Conservation (phyloP, 1,140 invertebrate species). For the Arion vulgaris region DNA sequence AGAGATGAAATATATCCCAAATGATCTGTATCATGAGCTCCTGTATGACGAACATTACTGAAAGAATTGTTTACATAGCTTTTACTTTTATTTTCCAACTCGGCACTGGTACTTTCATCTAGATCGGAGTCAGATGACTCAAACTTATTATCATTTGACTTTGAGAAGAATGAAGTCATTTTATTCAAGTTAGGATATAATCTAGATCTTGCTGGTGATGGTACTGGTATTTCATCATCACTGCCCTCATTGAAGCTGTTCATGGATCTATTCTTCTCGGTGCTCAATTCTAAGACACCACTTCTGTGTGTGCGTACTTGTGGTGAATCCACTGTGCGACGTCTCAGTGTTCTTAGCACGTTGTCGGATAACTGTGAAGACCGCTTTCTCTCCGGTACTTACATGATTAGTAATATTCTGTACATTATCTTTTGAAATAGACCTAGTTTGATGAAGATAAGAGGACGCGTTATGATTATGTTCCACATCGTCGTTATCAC, state of each 20-base stretch:
- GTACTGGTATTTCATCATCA: conserved; percentile 24
- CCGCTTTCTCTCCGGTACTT: neutral
- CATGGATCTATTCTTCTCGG: neutral
- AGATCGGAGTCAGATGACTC: conserved; percentile 63
- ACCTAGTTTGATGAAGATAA: neutral
- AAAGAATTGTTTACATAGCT: conserved; percentile 60
- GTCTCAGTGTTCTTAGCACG: conserved; percentile 29
- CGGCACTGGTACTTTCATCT: conserved; percentile 57
- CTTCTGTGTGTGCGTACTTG: neutral
- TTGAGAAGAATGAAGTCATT: conserved; percentile 12
- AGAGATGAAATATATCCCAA: neutral
- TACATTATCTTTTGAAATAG: neutral
- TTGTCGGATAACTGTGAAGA: conserved; percentile 7
- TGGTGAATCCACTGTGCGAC: conserved; percentile 28
- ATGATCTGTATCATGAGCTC: neutral
- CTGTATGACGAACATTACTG: conserved; percentile 25
- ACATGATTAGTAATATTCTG: neutral
- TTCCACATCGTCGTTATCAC: conserved; percentile 33
- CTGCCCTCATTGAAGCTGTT: neutral
- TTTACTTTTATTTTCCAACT: conserved; percentile 56
- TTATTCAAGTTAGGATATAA: conserved; percentile 43
- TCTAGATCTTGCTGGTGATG: conserved; percentile 27
- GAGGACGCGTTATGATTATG: too few species aligned
- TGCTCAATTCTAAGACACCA: neutral
- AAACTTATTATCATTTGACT: conserved; percentile 43